Conservation (phyloP, 2,888 invertebrate genomes). For the Furcula furcula region DNA sequence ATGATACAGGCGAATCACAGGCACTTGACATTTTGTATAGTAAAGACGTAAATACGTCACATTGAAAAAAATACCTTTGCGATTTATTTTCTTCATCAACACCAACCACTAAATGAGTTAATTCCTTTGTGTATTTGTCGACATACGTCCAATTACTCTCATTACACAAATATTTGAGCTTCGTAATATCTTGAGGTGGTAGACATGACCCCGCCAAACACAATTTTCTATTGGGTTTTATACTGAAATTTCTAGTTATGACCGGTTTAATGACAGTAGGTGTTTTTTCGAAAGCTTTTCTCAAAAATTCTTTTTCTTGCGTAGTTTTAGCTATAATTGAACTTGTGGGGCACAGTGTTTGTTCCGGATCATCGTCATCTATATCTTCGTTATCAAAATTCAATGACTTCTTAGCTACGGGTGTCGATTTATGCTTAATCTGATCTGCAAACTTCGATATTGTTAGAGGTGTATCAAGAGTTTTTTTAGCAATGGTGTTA, state of each 20-base stretch:
- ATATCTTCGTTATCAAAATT: conserved; percentile 46
- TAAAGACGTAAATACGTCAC: too few species aligned
- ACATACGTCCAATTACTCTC: conserved; percentile 49
- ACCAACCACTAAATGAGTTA: conserved; percentile 70
- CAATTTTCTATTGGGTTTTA: conserved; percentile 24
- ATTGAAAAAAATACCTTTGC: conserved; percentile 51
- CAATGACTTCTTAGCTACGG: conserved; percentile 64
- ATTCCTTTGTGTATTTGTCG: conserved; percentile 47
- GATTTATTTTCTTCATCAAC: conserved; percentile 67
- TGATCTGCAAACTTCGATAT: conserved; percentile 63
- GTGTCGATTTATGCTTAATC: conserved; percentile 67
- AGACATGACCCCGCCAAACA: conserved; percentile 65
- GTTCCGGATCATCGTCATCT: conserved; percentile 44
- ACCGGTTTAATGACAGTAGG: conserved; percentile 31
- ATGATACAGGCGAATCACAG: too few species aligned
- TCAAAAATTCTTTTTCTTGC: conserved; percentile 65
- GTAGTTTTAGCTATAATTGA: conserved; percentile 50
- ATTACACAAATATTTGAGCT: conserved; percentile 50
- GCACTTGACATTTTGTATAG: too few species aligned
- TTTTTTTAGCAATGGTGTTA: conserved; percentile 31
- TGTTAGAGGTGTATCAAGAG: conserved; percentile 57
- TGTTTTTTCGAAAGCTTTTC: conserved; percentile 59
- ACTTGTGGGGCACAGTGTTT: conserved; percentile 56
- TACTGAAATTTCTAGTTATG: conserved; percentile 18
- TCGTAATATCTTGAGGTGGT: conserved; percentile 36